Evolutionary conservation across 2,113 vertebrate species (phyloP).

Genomic region (Zeus faber): DNA sequence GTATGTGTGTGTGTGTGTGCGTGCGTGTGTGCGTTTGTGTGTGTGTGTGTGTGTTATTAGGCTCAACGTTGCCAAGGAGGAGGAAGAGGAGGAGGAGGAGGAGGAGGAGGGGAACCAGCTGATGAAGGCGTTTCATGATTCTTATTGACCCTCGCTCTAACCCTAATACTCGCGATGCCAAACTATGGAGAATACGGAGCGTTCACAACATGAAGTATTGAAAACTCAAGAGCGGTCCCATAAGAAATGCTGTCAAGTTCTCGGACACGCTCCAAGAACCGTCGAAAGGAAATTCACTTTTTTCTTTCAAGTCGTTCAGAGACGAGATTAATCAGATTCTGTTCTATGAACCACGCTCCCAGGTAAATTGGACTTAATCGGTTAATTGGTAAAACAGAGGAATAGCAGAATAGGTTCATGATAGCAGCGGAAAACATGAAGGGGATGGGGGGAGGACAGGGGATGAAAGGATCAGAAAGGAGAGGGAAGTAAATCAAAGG

Average conservation of each 20-base stretch:
- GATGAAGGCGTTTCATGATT: not conserved
- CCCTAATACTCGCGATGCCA: too few relatives aligned
- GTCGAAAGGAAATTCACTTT: too few relatives aligned
- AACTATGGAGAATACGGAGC: not conserved
- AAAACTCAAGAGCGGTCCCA: too few relatives aligned
- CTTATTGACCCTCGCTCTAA: too few relatives aligned
- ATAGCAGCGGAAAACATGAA: not conserved
- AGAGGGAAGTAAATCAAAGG: slow-evolving; percentile 1
- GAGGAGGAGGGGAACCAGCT: not conserved
- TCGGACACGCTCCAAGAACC: too few relatives aligned
- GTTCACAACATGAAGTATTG: not conserved
- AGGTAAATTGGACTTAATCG: not conserved
- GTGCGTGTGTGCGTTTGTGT: too few relatives aligned
- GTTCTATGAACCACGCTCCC: not conserved
- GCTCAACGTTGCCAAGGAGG: too few relatives aligned
- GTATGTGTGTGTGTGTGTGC: too few relatives aligned
- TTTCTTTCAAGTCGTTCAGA: too few relatives aligned
- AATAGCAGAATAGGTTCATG: not conserved
- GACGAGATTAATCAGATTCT: too few relatives aligned
- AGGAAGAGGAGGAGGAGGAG: not conserved
- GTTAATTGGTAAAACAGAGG: not conserved
- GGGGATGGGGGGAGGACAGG: slow-evolving; percentile 1
- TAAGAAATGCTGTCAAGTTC: too few relatives aligned
- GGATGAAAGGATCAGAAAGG: not conserved
- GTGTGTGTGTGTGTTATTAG: not conserved